Conservation (phyloP, 2,888 invertebrate species). For the Papilio elwesi region DNA sequence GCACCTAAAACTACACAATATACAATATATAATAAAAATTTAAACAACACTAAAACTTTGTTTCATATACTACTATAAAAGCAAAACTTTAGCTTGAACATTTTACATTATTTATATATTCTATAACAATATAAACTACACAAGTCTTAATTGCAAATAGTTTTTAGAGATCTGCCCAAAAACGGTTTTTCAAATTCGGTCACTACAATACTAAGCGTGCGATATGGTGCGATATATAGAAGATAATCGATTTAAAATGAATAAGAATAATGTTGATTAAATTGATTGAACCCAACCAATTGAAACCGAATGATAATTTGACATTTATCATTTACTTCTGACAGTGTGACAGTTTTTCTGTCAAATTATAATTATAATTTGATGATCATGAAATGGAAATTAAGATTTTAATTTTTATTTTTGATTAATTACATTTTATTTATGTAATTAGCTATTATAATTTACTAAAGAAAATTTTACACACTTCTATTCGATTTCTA, state of each 20-base stretch:
- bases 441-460: constrained; percentile 49
- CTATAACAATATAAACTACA: too few species aligned
- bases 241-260: constrained; percentile 10
- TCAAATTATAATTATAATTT: constrained; percentile 58
- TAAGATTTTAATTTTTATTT: constrained; percentile 62
- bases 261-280: constrained; percentile 3
- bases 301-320: constrained; percentile 44
- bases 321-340: constrained; percentile 36
- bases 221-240: background rate
- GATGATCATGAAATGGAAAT: constrained; percentile 78
- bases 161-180: too few species aligned
- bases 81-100: too few species aligned
- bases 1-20: too few species aligned
- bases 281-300: background rate
- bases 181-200: too few species aligned
- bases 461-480: constrained; percentile 53
- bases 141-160: too few species aligned
- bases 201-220: too few species aligned
- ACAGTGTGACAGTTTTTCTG: constrained; percentile 58
- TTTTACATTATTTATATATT: too few species aligned
- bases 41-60: too few species aligned
- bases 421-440: constrained; percentile 55
- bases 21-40: too few species aligned
- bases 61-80: too few species aligned
- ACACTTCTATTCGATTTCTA: constrained; percentile 57